Base-by-base conservation (phyloP, 2,113 vertebrate species). In the Mesocricetus auratus region DNA sequence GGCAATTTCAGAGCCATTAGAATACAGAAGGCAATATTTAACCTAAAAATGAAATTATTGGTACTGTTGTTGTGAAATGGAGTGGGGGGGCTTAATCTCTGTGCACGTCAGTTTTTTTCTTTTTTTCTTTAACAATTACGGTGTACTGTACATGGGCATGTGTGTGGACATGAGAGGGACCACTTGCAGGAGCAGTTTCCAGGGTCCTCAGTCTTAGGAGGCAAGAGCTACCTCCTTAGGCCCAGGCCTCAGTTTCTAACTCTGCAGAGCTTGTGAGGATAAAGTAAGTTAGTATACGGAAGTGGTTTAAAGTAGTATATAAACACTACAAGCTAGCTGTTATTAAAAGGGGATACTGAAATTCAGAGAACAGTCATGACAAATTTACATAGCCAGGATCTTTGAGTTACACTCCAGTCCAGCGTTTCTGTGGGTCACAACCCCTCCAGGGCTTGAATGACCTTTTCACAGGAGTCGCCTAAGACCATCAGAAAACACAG, bases 331-430 rank as follows among this genome's bases (percentile, higher is more conserved):
- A 71, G 79, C 31, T 42, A 90, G 21, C 60, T 83, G 19, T 36
- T 92, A 93, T 88, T 95, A 96, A 96, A 93, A 22, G 33, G 89
- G n/a, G 90, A 92, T 39, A 92, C 62, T 66, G 62, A 96, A 94
- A 77, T 94, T 95, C 82, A 95, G 82, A 94, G 60, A 94, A 93
- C 66, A 77, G 86, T 93, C 94, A 94, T 31, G n/a, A 71, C 45
- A 69, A 95, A 95, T 78, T 90, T 96, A 82, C 36, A 90, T 1
- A 71, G 89, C n/a, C 94, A 50, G 83, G 83, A 96, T 95, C 87
- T 90, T 95, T 90, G 58, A 69, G 66, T 60, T 81, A 97, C 81
- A 93, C 58, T 94, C 78, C 17, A 45, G 83, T 53, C 53, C 64
- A 26, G 36, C 1, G 22, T 22, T 82, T 82, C 53, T 39, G 17